Conservation (phyloP, 2,888 invertebrate genomes). For the Deilephila porcellus region DNA sequence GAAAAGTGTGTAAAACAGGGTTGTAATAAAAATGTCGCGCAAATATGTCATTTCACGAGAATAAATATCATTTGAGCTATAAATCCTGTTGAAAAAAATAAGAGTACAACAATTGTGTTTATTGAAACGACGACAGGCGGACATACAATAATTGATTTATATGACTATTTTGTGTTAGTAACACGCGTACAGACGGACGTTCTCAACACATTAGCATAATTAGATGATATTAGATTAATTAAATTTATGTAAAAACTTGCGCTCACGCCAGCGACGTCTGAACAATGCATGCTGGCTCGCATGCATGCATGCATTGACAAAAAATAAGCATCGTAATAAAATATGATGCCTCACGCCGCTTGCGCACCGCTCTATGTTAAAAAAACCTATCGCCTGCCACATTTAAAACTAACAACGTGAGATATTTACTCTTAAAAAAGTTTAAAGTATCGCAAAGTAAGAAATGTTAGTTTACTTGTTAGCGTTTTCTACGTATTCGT, state of each 20-base stretch:
- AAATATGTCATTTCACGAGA: slow-evolving; percentile 20
- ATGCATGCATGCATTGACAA: slow-evolving; percentile 37
- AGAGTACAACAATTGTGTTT: slow-evolving; percentile 12
- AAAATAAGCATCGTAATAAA: slow-evolving; percentile 51
- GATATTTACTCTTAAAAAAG: slow-evolving; percentile 38
- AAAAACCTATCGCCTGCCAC: slow-evolving; percentile 41
- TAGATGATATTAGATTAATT: slow-evolving; percentile 49
- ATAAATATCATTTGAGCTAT: slow-evolving; percentile 9
- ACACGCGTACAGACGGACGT: slow-evolving; percentile 35
- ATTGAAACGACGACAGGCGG: slow-evolving; percentile 31
- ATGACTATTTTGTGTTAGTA: slow-evolving; percentile 43
- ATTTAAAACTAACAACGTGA: slow-evolving; percentile 43
- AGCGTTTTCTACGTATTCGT: slow-evolving; percentile 8
- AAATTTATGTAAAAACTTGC: slow-evolving; percentile 41
- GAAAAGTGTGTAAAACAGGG: not conserved
- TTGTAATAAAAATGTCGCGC: not conserved
- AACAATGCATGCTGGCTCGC: slow-evolving; percentile 35
- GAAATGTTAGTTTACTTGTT: slow-evolving; percentile 11
- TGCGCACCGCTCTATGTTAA: slow-evolving; percentile 46
- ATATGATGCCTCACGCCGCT: slow-evolving; percentile 61
- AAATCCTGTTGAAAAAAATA: slow-evolving; percentile 1
- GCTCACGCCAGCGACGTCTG: slow-evolving; percentile 13
- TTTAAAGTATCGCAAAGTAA: slow-evolving; percentile 35
- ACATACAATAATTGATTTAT: slow-evolving; percentile 41
- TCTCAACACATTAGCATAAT: slow-evolving; percentile 45